These are phyloP conservation scores for Eolophus roseicapilla DNA, from an alignment of 2,113 vertebrate species.

Conservation along the genomic window DNA sequence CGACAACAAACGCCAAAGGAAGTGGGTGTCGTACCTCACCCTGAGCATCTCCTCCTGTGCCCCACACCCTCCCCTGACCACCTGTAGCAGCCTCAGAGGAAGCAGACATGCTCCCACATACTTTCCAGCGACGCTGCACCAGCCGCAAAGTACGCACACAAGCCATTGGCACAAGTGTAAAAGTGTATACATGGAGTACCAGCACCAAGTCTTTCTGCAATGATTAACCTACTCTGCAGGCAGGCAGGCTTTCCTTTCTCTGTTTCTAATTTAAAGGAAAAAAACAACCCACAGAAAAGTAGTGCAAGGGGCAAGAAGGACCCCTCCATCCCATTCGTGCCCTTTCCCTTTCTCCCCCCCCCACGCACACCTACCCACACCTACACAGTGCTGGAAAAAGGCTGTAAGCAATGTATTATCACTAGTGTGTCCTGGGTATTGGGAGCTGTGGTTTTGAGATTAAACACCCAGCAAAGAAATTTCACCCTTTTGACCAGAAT, in stretches of 20 bases:
- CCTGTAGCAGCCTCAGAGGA: slow-evolving; percentile 88
- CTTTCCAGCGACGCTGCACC: slow-evolving; percentile 71
- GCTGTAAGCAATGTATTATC: background rate
- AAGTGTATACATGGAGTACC: background rate
- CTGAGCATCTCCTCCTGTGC: slow-evolving; percentile 60
- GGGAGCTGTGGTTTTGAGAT: slow-evolving; percentile 14
- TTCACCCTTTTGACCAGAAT: slow-evolving; percentile 16
- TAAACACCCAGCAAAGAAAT: background rate
- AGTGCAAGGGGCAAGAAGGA: background rate
- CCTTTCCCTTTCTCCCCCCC: background rate
- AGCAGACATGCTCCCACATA: slow-evolving; percentile 73
- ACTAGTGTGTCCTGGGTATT: background rate
- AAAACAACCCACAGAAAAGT: background rate
- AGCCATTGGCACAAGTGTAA: background rate
- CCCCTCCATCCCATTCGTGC: fast-evolving
- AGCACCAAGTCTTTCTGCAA: background rate
- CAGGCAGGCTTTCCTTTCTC: background rate
- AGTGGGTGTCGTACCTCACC: slow-evolving; percentile 80
- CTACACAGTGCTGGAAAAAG: slow-evolving; percentile 27
- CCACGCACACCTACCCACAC: background rate
- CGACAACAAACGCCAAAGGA: slow-evolving; percentile 74
- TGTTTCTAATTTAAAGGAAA: background rate
- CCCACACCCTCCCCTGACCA: slow-evolving; percentile 77
- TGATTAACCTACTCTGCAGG: background rate
- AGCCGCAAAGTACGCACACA: slow-evolving; percentile 58